Conservation (phyloP, 2,113 vertebrate species). For the Catharus fuscescens region DNA sequence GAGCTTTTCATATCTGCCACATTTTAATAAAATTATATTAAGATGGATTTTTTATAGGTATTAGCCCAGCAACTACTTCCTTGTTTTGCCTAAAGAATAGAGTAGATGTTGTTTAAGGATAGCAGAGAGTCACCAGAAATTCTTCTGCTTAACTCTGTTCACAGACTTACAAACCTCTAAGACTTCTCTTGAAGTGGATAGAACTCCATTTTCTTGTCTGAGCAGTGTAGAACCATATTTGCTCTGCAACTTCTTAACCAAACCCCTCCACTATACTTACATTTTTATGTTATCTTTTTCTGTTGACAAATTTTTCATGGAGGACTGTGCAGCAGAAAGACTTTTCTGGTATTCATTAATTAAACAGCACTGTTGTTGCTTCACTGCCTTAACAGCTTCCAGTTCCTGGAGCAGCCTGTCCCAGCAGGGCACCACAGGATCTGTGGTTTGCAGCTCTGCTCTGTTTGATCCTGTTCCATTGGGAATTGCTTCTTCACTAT, state of each 20-base stretch:
- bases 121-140: not conserved
- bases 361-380: constrained; percentile 78
- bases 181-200: not conserved
- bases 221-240: not conserved
- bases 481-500: not conserved
- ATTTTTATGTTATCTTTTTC: constrained; percentile 81
- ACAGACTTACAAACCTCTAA: not conserved
- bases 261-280: constrained; percentile 77
- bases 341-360: constrained; percentile 78
- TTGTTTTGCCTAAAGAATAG: not conserved
- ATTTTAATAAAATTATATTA: not conserved
- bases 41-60: not conserved
- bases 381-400: constrained; percentile 72
- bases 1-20: not conserved
- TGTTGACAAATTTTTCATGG: constrained; percentile 71
- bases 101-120: not conserved
- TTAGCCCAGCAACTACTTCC: not conserved
- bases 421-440: constrained; percentile 66
- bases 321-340: constrained; percentile 59
- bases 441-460: not conserved
- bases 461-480: not conserved
- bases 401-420: constrained; percentile 81
- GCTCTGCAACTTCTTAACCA: not conserved
- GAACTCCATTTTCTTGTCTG: not conserved
- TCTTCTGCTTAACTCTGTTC: not conserved